These are phyloP conservation scores for Leucozona laternaria DNA, from an alignment of 2,888 invertebrate species.

Conservation along the genomic window DNA sequence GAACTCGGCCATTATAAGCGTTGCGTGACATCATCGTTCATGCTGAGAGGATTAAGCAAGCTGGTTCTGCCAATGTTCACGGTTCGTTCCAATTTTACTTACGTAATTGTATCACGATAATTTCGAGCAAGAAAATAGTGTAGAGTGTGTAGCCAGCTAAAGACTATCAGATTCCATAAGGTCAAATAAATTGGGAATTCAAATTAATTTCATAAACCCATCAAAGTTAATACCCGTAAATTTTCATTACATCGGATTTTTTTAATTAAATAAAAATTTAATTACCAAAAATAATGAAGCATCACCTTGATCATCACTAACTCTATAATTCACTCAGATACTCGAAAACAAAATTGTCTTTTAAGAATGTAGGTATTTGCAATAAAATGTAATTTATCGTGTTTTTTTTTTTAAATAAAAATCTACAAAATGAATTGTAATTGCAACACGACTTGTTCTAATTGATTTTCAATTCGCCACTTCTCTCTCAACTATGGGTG, in stretches of 20 bases:
- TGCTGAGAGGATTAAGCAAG: no score
- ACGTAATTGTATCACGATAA: no score
- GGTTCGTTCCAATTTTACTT: no score
- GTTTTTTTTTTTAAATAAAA: neutral
- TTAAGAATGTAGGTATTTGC: neutral
- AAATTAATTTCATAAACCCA: no score
- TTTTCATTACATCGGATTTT: neutral
- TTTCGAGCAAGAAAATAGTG: no score
- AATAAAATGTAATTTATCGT: neutral
- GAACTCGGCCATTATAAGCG: no score
- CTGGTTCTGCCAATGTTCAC: no score
- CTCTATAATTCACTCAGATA: neutral
- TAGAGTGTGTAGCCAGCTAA: no score
- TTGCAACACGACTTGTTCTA: slow-evolving; percentile 16
- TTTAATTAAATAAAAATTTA: neutral
- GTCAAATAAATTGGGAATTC: no score
- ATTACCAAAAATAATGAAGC: neutral
- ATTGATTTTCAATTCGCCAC: slow-evolving; percentile 8
- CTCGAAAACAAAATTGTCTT: neutral
- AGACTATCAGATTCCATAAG: no score
- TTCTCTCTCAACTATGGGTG: neutral
- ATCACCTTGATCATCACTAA: neutral
- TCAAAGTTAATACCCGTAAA: no score
- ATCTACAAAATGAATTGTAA: slow-evolving; percentile 11
- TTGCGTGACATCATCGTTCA: no score